These are phyloP conservation scores for Neopipo cinnamomea DNA, from an alignment of 2,113 vertebrate genomes.

Conservation along the genomic window DNA sequence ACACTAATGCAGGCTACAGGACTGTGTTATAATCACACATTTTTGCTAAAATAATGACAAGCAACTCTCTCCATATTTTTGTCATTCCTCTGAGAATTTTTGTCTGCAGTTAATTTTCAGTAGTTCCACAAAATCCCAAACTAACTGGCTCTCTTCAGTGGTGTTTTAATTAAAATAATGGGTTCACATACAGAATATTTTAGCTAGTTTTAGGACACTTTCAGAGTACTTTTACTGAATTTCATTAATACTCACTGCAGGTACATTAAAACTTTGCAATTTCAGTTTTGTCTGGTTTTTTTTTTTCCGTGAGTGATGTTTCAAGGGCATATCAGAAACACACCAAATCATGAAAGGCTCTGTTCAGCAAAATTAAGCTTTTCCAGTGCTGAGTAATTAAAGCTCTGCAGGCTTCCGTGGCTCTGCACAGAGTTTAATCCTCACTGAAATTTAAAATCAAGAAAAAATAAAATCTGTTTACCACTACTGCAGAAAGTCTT, in stretches of 20 bases:
- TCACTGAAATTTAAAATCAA: not conserved
- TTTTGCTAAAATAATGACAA: not conserved
- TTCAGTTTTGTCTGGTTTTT: not conserved
- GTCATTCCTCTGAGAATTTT: not conserved
- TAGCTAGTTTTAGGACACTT: not conserved
- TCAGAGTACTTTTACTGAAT: slow-evolving; percentile 7
- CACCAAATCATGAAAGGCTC: not conserved
- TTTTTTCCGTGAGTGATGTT: not conserved
- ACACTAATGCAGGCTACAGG: not conserved
- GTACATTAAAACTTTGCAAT: slow-evolving; percentile 24
- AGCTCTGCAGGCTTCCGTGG: not conserved
- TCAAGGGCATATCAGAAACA: slow-evolving; percentile 32
- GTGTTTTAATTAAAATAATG: slow-evolving; percentile 53
- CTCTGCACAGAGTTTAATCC: not conserved
- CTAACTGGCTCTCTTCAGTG: not conserved
- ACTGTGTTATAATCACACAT: not conserved
- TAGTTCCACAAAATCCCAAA: not conserved
- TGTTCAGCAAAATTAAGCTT: not conserved
- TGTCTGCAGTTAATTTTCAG: not conserved
- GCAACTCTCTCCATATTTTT: not conserved
- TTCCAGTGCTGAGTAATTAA: slow-evolving; percentile 38
- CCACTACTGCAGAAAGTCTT: not conserved
- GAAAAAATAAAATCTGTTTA: not conserved
- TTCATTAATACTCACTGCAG: slow-evolving; percentile 58
- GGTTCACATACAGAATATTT: slow-evolving; percentile 15